phyloP scores from a whole-genome alignment of 2,888 invertebrate species.

The Eumacrocentrus americanus region DNA sequence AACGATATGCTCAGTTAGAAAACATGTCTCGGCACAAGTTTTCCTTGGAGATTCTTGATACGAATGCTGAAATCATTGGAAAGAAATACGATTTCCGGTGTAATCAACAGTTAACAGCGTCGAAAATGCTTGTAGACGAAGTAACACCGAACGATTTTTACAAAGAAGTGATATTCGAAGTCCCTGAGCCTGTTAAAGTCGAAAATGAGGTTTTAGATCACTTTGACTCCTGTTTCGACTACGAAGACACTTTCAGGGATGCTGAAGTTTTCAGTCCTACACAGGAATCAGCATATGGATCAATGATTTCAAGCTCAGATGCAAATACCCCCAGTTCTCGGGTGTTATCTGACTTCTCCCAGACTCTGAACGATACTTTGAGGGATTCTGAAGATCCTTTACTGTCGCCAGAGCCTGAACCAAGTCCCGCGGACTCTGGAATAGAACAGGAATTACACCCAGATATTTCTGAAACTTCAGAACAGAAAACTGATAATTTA shows the following conservation, averaged over 20 bases:
- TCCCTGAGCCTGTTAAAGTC: not conserved
- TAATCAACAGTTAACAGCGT: slow-evolving; percentile 47
- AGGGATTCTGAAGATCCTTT: not conserved
- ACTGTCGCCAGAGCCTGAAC: slow-evolving; percentile 3
- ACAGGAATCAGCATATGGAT: slow-evolving; percentile 14
- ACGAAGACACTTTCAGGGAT: slow-evolving; percentile 11
- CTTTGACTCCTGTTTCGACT: slow-evolving; percentile 8
- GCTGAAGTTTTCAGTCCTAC: slow-evolving; percentile 10
- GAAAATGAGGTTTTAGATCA: not conserved
- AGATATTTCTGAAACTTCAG: not conserved
- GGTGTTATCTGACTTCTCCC: slow-evolving; percentile 10
- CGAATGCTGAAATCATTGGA: slow-evolving; percentile 50
- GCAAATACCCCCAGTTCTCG: slow-evolving; percentile 12
- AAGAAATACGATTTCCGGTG: slow-evolving; percentile 57
- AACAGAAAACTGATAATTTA: not conserved
- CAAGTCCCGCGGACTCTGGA: not conserved
- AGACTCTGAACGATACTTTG: not conserved
- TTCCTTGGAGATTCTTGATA: slow-evolving; percentile 45
- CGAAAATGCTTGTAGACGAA: slow-evolving; percentile 51
- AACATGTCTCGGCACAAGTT: slow-evolving; percentile 35
- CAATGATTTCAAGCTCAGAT: slow-evolving; percentile 19
- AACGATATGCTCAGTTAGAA: slow-evolving; percentile 52
- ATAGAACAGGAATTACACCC: not conserved
- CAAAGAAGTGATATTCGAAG: not conserved
- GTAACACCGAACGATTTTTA: slow-evolving; percentile 43